Evolutionary conservation across 2,113 vertebrate genomes (phyloP).

Genomic region (Aramus guarauna): DNA sequence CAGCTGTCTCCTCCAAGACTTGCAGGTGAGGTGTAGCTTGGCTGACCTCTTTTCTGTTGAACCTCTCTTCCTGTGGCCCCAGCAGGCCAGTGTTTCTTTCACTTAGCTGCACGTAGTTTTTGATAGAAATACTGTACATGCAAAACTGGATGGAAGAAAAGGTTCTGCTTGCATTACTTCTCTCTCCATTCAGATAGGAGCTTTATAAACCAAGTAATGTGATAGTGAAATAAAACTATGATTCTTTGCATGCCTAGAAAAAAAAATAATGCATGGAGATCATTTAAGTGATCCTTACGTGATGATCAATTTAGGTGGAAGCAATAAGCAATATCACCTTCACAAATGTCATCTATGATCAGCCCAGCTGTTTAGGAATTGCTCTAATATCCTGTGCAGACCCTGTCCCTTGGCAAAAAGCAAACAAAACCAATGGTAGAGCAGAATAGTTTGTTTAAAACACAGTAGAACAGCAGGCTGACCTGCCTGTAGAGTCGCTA

Average conservation of each 20-base stretch:
- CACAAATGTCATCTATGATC: background rate
- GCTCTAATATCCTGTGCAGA: background rate
- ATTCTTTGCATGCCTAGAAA: background rate
- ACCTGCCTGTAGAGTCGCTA: background rate
- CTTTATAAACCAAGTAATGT: background rate
- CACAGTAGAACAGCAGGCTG: background rate
- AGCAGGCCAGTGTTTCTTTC: background rate
- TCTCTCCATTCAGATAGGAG: background rate
- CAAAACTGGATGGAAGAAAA: background rate
- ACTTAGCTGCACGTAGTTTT: background rate
- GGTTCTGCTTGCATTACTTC: background rate
- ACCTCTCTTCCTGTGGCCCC: background rate
- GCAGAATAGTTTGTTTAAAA: background rate
- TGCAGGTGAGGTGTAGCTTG: constrained; percentile 56
- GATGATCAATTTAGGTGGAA: background rate
- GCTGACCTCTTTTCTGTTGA: background rate
- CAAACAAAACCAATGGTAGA: background rate
- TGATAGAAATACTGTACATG: background rate
- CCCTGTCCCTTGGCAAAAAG: background rate
- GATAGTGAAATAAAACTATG: background rate
- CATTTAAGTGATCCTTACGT: background rate
- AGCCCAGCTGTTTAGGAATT: background rate
- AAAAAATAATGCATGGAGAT: background rate
- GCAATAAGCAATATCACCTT: background rate
- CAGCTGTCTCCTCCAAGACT: constrained; percentile 13